Base-by-base conservation (phyloP, 2,113 vertebrate species). In the Brachyhypopomus gauderio region DNA sequence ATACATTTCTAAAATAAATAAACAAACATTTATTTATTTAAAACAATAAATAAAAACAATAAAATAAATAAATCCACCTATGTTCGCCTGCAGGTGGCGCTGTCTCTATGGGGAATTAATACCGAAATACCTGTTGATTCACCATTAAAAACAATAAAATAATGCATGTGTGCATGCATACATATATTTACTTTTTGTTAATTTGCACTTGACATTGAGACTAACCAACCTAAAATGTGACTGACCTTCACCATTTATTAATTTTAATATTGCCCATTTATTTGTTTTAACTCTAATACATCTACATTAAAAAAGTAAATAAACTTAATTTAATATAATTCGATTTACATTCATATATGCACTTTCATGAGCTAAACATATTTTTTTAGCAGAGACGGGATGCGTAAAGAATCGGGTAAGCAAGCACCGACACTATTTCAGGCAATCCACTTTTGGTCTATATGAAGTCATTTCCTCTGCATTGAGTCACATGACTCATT, bases 341-440 rank as follows among this genome's bases (percentile, higher is more conserved):
- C 30, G 30, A 30, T 30, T 30, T 30, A 30, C 30, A 30, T 30
- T 30, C 30, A 30, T 45, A 45, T 6, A 45, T 63, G 27, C 17
- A 1, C 25, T 64, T 64, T 30, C 12, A 25, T 0, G 81, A 80
- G 83, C 77, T 52, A 70, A 34, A 84, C 77, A 72, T 81, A 38
- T 16, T 70, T 87, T 87, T 84, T 82, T 58, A 80, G 58, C 74
- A 73, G 84, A 85, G 81, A 86, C 85, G 82, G 82, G 83, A 81
- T 78, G 81, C 75, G 72, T 71, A 72, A 71, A 84, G 85, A 85
- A 82, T 86, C 80, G 85, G 82, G 88, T 86, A 77, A 77, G 59
- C 66, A 72, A 25, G 78, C 27, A 45, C 62, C 25, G 69, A 77
- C 75, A 73, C 69, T 74, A 62, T 81, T 81, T 78, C 78, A 84